These are phyloP conservation scores for Zaprionus kolodkinae DNA, from an alignment of 1,140 invertebrate species.

Conservation along the genomic window DNA sequence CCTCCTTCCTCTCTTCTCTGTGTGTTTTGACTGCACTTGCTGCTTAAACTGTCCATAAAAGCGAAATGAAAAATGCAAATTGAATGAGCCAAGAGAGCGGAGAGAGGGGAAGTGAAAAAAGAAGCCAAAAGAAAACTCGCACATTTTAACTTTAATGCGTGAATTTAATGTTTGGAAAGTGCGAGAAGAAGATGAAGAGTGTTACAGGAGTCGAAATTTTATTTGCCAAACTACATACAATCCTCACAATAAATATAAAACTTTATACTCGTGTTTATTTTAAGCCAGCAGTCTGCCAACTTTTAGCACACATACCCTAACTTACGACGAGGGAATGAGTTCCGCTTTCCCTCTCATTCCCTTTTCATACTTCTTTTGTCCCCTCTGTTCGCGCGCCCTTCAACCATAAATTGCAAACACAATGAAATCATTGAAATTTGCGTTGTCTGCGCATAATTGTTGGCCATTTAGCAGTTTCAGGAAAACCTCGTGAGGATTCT, in stretches of 20 bases:
- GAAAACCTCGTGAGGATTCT: constrained; percentile 10
- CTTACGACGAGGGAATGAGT: constrained; percentile 12
- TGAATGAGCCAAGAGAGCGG: constrained; percentile 41
- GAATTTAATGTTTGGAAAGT: constrained; percentile 27
- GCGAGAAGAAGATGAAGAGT: neutral
- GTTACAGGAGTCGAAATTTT: neutral
- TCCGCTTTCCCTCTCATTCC: constrained; percentile 14
- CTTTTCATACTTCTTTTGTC: neutral
- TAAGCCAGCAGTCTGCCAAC: constrained; percentile 63
- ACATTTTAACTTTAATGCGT: constrained; percentile 40
- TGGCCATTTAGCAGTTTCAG: constrained; percentile 56
- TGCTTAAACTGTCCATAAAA: constrained; percentile 56
- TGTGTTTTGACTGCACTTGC: constrained; percentile 34
- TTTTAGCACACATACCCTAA: constrained; percentile 36
- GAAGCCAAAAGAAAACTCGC: neutral
- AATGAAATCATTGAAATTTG: constrained; percentile 71
- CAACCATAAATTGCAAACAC: constrained; percentile 58
- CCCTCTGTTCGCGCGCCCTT: neutral
- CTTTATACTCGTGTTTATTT: constrained; percentile 73
- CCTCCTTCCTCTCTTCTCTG: constrained; percentile 2
- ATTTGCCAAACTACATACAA: constrained; percentile 54
- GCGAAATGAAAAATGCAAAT: constrained; percentile 75
- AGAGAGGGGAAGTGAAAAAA: too few species aligned
- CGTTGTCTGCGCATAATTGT: constrained; percentile 70
- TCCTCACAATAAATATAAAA: constrained; percentile 70